Evolutionary conservation across 2,797 vertebrate species (phyloP).

Genomic region (Rhynchonycteris naso): DNA sequence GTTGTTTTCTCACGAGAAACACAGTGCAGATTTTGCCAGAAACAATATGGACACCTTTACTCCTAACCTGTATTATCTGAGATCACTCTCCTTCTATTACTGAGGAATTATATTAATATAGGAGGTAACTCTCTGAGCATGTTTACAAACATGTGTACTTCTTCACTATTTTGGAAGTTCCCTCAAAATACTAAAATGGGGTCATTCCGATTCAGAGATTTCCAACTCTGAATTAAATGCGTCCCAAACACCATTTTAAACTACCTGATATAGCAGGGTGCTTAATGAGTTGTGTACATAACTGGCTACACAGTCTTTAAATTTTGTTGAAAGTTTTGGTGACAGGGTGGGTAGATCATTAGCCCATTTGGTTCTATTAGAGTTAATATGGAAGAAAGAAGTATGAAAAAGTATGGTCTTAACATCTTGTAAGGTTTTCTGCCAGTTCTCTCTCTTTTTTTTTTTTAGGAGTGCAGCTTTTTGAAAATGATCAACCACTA

Average conservation of each 20-base stretch:
- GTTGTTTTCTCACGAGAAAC: conserved; percentile 21
- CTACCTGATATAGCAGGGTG: background rate
- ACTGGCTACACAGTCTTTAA: conserved; percentile 4
- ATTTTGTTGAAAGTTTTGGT: conserved; percentile 51
- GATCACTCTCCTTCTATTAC: conserved; percentile 3
- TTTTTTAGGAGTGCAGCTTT: background rate
- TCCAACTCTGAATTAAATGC: conserved; percentile 45
- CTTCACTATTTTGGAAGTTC: conserved; percentile 47
- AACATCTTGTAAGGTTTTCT: conserved; percentile 16
- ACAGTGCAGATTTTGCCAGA: background rate
- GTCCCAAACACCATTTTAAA: conserved; percentile 23
- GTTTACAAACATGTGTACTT: background rate
- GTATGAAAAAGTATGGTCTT: background rate
- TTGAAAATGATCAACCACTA: background rate
- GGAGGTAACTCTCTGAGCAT: background rate
- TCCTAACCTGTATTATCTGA: conserved; percentile 18
- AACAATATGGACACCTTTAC: background rate
- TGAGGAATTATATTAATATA: background rate
- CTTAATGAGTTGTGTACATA: conserved; percentile 35
- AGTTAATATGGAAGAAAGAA: conserved; percentile 15
- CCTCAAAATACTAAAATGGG: background rate
- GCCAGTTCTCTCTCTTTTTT: background rate
- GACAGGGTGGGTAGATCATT: background rate
- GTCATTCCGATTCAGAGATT: conserved; percentile 42
- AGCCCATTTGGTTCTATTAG: background rate